phyloP scores from a whole-genome alignment of 2,113 vertebrate genomes.

The Gadus macrocephalus region DNA sequence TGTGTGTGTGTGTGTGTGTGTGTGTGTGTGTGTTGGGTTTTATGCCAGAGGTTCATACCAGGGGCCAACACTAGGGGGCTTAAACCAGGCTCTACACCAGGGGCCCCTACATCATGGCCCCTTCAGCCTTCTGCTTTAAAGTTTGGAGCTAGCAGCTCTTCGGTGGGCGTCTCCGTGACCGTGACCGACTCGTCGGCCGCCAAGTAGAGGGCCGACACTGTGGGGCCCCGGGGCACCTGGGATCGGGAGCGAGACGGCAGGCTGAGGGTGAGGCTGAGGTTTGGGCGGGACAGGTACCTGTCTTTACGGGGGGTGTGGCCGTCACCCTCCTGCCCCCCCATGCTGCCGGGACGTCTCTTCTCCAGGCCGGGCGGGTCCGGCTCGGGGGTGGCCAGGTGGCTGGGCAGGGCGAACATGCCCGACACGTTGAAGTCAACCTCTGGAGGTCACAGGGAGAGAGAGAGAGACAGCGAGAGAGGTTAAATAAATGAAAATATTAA shows the following conservation, averaged over 20 bases:
- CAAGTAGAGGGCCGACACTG: constrained; percentile 69
- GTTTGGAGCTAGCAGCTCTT: constrained; percentile 60
- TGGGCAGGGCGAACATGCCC: constrained; percentile 82
- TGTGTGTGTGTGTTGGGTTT: too few relatives aligned
- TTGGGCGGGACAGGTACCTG: constrained; percentile 79
- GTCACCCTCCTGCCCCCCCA: constrained; percentile 85
- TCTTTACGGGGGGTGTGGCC: constrained; percentile 87
- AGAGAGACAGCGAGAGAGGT: too few relatives aligned
- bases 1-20: too few relatives aligned
- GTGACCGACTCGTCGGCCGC: constrained; percentile 73
- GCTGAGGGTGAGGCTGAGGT: constrained; percentile 63
- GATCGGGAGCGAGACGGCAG: constrained; percentile 59
- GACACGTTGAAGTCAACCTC: constrained; percentile 98
- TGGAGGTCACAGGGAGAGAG: constrained; percentile 45
- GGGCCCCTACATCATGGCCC: too few relatives aligned
- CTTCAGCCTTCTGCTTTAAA: constrained; percentile 48
- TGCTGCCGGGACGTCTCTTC: constrained; percentile 85
- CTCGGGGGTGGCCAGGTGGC: constrained; percentile 70
- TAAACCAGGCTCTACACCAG: too few relatives aligned
- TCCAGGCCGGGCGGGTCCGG: constrained; percentile 78
- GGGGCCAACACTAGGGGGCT: too few relatives aligned
- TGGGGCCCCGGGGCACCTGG: constrained; percentile 64
- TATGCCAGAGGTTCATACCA: too few relatives aligned
- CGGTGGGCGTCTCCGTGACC: constrained; percentile 65
- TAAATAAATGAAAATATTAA: too few relatives aligned